Percentiles rank a stretch among this genome's conserved stretches.
These are phyloP conservation scores for Agelastica alni DNA, from an alignment of 2,888 invertebrate genomes.

Conservation along the genomic window DNA sequence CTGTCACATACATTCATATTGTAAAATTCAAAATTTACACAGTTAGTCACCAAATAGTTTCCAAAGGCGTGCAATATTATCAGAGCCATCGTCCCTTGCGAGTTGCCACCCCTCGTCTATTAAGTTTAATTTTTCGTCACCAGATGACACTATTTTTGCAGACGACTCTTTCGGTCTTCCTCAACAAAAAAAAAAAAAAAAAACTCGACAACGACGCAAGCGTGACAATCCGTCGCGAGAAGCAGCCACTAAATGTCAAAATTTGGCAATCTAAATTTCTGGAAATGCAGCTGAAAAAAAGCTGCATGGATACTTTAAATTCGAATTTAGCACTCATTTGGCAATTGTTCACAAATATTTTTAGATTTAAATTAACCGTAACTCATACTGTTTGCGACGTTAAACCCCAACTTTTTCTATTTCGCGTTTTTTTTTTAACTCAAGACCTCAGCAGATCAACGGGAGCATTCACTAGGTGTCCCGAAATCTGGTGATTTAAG, in stretches of 20 bases:
- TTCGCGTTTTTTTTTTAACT: too few relatives aligned
- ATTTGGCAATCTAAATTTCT: conserved; percentile 57
- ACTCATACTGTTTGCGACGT: conserved; percentile 24
- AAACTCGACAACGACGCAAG: conserved; percentile 55
- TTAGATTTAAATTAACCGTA: conserved; percentile 53
- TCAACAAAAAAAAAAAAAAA: too few relatives aligned
- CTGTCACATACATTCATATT: conserved; percentile 30
- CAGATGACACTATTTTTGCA: too few relatives aligned
- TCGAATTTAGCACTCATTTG: conserved; percentile 56
- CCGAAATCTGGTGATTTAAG: too few relatives aligned
- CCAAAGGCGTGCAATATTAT: conserved; percentile 48
- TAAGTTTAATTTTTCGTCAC: conserved; percentile 56
- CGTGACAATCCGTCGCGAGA: conserved; percentile 47
- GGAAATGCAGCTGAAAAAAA: conserved; percentile 53
- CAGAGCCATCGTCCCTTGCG: conserved; percentile 30
- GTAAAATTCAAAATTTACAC: conserved; percentile 43
- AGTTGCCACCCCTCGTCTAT: conserved; percentile 46
- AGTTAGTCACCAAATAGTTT: conserved; percentile 40
- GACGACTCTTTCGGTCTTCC: conserved; percentile 57
- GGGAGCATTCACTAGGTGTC: too few relatives aligned
- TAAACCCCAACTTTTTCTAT: background rate
- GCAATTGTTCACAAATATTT: conserved; percentile 53
- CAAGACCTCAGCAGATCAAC: too few relatives aligned
- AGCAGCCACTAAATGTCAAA: conserved; percentile 49
- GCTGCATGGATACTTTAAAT: conserved; percentile 56